Evolutionary conservation across 2,797 vertebrate genomes (phyloP).

Genomic region (Melanogrammus aeglefinus): DNA sequence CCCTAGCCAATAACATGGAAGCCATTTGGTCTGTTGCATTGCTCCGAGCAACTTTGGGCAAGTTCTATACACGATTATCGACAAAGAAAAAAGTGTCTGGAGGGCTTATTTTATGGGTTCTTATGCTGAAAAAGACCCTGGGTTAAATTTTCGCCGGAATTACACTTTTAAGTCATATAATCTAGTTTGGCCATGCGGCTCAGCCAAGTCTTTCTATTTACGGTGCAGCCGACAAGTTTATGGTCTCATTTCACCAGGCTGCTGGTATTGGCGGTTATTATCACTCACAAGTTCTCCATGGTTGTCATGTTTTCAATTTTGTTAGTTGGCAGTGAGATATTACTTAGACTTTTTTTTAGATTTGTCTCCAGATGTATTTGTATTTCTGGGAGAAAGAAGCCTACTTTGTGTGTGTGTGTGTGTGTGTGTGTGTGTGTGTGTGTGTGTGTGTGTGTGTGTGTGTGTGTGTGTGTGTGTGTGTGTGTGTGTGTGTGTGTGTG

Average conservation of each 20-base stretch:
- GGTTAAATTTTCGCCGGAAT: no score
- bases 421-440: not conserved
- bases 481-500: not conserved
- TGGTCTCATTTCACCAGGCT: conserved; percentile 18
- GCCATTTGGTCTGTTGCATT: no score
- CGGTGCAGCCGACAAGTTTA: conserved; percentile 41
- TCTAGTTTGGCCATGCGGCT: not conserved
- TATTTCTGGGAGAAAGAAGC: not conserved
- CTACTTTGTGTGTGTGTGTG: not conserved
- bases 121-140: no score
- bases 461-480: conserved; percentile 28
- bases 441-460: conserved; percentile 10
- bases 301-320: conserved; percentile 9
- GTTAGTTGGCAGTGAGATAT: conserved; percentile 10
- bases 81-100: no score
- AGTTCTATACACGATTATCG: no score
- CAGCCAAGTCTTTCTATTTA: conserved; percentile 29
- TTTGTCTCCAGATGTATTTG: not conserved
- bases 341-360: not conserved
- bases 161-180: not conserved
- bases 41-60: no score
- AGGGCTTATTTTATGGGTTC: no score
- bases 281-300: not conserved
- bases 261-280: conserved; percentile 2
- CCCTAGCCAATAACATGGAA: no score